Conservation (phyloP, 2,797 vertebrate genomes). For the Microcaecilia unicolor region DNA sequence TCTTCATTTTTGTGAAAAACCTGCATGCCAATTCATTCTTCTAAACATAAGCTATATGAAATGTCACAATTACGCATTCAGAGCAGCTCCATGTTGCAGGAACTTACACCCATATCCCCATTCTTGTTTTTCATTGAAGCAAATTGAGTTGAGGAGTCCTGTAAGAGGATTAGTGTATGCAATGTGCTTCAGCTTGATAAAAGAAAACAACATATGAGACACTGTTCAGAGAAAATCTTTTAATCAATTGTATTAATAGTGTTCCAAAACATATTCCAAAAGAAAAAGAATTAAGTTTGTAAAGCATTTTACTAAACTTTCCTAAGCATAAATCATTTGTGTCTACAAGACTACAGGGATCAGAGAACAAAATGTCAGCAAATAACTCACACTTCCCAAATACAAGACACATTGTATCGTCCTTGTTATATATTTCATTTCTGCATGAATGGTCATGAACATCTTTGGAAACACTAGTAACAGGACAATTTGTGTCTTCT, state of each 20-base stretch:
- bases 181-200: conserved; percentile 37
- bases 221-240: conserved; percentile 31
- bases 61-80: conserved; percentile 42
- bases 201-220: conserved; percentile 24
- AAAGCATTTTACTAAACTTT: conserved; percentile 45
- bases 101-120: conserved; percentile 12
- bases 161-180: conserved; percentile 29
- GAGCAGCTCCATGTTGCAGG: conserved; percentile 23
- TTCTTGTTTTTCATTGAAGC: conserved; percentile 32
- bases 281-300: conserved; percentile 37
- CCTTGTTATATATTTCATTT: conserved; percentile 62
- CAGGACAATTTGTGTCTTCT: conserved; percentile 38
- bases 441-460: conserved; percentile 43
- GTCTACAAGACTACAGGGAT: conserved; percentile 47
- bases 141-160: conserved; percentile 19
- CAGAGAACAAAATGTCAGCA: conserved; percentile 51
- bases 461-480: conserved; percentile 44
- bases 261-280: conserved; percentile 43
- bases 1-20: conserved; percentile 14
- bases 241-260: conserved; percentile 41
- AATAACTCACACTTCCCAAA: conserved; percentile 50
- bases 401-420: conserved; percentile 44
- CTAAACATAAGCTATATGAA: conserved; percentile 40
- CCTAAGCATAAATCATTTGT: conserved; percentile 39
- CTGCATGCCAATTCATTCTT: conserved; percentile 26